Base-by-base conservation (phyloP, 2,113 vertebrate species). In the Esox niger region DNA sequence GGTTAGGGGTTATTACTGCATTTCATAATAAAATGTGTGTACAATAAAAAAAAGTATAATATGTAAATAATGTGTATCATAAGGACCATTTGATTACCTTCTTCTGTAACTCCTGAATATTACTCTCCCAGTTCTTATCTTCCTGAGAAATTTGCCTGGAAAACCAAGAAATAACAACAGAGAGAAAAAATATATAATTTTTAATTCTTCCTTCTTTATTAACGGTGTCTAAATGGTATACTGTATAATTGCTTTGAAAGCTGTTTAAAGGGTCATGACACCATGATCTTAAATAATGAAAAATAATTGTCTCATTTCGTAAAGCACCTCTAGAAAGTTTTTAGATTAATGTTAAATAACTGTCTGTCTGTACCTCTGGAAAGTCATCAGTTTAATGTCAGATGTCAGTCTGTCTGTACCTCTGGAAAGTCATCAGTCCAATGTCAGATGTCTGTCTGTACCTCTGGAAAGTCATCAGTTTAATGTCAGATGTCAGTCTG, bases 81-180 rank as follows among this genome's bases (percentile, higher is more conserved):
- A n/a, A n/a, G n/a, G 20, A 64, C 47, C 6, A 15, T 52, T 52
- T 23, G 2, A 21, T 21, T 91, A 99, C 97, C 83, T 94, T 99
- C 90, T 96, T 99, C 64, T 99, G 92, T 15, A 99, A 86, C 65
- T 99, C 95, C 66, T 96, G 96, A 76, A 98, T 98, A 74, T 96
- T 99, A 81, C 92, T 92, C 87, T 97, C 96, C 97, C 97, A 99
- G 80, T 99, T 98, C 89, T 96, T 97, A 82, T 98, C 96, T 86
- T 99, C 95, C 77, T 99, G 95, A 72, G 97, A 98, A 79, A 99
- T 98, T 90, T 99, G 91, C 75, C 97, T 99, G 83, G 77, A 70
- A 84, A n/a, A 80, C 31, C 71, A 11, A 72, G 25, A 26, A 4
- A 32, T 3, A 62, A 10, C 11, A 2, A 20, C 23, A 20, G 31